Conservation (phyloP, 2,888 invertebrate genomes). For the Andrena haemorrhoa region DNA sequence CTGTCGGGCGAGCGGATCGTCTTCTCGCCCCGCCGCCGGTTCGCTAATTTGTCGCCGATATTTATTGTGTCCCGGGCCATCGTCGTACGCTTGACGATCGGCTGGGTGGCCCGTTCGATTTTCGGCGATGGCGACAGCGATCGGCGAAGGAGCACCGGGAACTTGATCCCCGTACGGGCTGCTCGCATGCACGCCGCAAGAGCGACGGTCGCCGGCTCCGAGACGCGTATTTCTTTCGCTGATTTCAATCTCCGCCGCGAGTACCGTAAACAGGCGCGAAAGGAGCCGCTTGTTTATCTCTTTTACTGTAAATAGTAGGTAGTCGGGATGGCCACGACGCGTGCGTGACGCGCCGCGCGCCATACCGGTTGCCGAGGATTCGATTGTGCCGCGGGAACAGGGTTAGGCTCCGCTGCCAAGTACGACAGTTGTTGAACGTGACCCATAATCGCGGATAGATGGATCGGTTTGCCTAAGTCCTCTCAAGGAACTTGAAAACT, state of each 20-base stretch:
- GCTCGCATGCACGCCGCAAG: not conserved
- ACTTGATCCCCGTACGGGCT: conserved; percentile 18
- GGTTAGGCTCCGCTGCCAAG: conserved; percentile 30
- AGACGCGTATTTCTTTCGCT: conserved; percentile 56
- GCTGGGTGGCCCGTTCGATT: conserved; percentile 30
- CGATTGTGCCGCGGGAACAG: conserved; percentile 51
- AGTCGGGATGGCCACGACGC: conserved; percentile 36
- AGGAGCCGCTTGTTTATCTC: conserved; percentile 65
- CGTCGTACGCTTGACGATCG: conserved; percentile 20
- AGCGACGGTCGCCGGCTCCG: conserved; percentile 37
- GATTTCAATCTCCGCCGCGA: conserved; percentile 60
- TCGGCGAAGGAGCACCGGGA: not conserved
- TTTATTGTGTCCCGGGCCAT: conserved; percentile 46
- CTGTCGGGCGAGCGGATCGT: conserved; percentile 26
- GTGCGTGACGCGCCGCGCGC: conserved; percentile 26
- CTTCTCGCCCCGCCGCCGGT: not conserved
- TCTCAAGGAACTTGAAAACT: not conserved
- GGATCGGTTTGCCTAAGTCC: not conserved
- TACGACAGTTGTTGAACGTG: conserved; percentile 28
- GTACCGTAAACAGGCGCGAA: conserved; percentile 66
- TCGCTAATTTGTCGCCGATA: conserved; percentile 65
- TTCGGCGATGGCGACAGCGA: conserved; percentile 25
- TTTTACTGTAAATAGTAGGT: conserved; percentile 55
- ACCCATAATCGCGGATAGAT: conserved; percentile 36
- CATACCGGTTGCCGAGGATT: conserved; percentile 49